Conservation (phyloP, 2,888 invertebrate species). For the Busseola fusca region DNA sequence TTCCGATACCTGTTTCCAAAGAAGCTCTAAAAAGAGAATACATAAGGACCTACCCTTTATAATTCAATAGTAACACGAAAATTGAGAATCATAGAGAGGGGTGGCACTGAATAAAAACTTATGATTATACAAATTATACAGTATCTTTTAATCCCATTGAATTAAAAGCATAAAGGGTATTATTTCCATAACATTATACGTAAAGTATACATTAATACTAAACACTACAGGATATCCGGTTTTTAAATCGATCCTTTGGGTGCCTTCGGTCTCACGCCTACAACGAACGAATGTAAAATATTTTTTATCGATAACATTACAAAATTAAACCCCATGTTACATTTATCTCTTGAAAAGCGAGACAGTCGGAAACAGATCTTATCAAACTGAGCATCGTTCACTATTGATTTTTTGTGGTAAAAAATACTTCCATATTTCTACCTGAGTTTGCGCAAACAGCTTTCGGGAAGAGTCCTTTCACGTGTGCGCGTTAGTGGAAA, state of each 20-base stretch:
- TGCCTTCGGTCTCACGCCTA: conserved; percentile 80
- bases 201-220: conserved; percentile 71
- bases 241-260: conserved; percentile 69
- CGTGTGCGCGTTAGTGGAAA: conserved; percentile 53
- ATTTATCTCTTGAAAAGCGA: conserved; percentile 65
- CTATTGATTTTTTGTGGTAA: conserved; percentile 63
- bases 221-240: conserved; percentile 83
- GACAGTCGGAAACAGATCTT: conserved; percentile 73
- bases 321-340: conserved; percentile 73
- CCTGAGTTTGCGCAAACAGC: conserved; percentile 71
- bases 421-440: conserved; percentile 60
- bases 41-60: conserved; percentile 35
- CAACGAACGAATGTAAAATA: conserved; percentile 66
- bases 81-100: conserved; percentile 34
- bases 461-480: conserved; percentile 51
- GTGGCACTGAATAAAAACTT: conserved; percentile 40
- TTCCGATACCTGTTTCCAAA: conserved; percentile 27
- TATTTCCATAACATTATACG: conserved; percentile 67
- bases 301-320: conserved; percentile 70
- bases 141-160: conserved; percentile 60
- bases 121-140: conserved; percentile 57
- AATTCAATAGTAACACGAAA: conserved; percentile 32
- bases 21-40: conserved; percentile 14
- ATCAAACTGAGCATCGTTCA: conserved; percentile 68
- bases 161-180: conserved; percentile 63